Conservation (phyloP, 2,888 invertebrate genomes). For the Digitonthophagus gazella region DNA sequence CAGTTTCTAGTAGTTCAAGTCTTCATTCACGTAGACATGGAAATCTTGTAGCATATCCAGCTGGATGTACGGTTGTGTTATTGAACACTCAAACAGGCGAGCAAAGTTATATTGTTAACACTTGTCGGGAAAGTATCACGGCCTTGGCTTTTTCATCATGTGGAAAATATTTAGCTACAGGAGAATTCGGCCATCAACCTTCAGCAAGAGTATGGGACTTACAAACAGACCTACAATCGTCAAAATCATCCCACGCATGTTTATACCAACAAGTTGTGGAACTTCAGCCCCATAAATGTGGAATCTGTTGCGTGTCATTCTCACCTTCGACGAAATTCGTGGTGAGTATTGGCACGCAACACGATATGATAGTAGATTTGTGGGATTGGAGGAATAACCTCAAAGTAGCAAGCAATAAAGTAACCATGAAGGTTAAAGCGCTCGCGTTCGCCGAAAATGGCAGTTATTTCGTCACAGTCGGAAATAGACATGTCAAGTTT, state of each 20-base stretch:
- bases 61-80: no score
- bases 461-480: slow-evolving; percentile 96
- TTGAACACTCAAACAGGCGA: no score
- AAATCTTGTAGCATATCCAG: no score
- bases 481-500: slow-evolving; percentile 97
- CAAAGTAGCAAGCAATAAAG: slow-evolving; percentile 96
- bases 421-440: slow-evolving; percentile 88
- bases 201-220: slow-evolving; percentile 88
- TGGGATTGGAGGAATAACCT: slow-evolving; percentile 96
- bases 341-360: slow-evolving; percentile 95
- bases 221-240: slow-evolving; percentile 66
- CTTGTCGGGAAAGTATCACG: no score
- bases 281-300: slow-evolving; percentile 94
- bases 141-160: no score
- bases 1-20: no score
- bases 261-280: slow-evolving; percentile 79
- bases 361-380: slow-evolving; percentile 98
- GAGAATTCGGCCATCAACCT: slow-evolving; percentile 94
- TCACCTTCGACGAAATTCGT: slow-evolving; percentile 94
- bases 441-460: slow-evolving; percentile 94
- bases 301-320: slow-evolving; percentile 94
- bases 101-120: no score
- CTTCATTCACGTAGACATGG: no score
- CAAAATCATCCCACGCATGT: slow-evolving; percentile 51
- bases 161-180: no score